These are phyloP conservation scores for Gallinago media DNA, from an alignment of 2,113 vertebrate genomes.

Conservation along the genomic window DNA sequence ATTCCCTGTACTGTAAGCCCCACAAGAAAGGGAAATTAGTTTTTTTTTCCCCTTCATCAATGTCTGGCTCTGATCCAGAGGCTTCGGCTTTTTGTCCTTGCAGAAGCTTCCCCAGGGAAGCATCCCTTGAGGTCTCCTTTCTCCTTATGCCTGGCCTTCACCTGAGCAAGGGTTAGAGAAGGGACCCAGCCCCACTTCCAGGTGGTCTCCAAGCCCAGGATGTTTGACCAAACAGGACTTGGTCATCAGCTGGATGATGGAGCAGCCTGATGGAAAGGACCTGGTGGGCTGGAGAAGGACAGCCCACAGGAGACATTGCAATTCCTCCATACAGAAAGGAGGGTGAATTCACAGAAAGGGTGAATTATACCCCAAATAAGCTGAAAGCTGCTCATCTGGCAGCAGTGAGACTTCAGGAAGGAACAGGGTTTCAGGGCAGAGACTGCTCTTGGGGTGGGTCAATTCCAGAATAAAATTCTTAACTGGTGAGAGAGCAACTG, in stretches of 20 bases:
- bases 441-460: background rate
- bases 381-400: background rate
- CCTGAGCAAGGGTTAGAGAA: background rate
- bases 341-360: background rate
- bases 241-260: background rate
- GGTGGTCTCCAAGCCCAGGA: background rate
- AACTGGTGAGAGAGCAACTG: background rate
- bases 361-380: background rate
- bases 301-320: background rate
- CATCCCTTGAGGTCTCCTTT: background rate
- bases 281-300: background rate
- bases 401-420: background rate
- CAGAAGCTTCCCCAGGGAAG: background rate
- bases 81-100: background rate
- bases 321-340: background rate
- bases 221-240: background rate
- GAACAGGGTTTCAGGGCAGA: background rate
- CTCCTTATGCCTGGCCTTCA: background rate
- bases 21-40: background rate
- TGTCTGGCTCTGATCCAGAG: background rate
- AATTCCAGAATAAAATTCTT: background rate
- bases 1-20: conserved; percentile 18
- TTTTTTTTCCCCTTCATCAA: background rate
- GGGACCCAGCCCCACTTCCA: background rate
- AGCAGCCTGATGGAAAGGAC: background rate